Evolutionary conservation across 2,797 vertebrate species (phyloP).

Genomic region (Sternarchorhynchus goeldii): DNA sequence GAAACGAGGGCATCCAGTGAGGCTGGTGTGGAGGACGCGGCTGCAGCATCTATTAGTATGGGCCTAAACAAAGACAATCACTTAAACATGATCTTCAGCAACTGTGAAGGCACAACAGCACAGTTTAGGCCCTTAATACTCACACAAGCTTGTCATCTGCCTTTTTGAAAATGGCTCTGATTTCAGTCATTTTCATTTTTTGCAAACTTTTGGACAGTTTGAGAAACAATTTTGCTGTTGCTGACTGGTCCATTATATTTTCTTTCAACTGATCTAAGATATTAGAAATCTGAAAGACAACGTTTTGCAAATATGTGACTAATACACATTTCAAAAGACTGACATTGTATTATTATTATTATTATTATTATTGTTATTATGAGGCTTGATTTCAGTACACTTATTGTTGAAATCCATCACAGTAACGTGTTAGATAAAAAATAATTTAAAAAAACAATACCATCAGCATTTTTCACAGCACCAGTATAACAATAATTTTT

Average conservation of each 20-base stretch:
- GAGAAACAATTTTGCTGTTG: slow-evolving; percentile 6
- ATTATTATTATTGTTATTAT: neutral
- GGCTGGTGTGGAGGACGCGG: slow-evolving; percentile 39
- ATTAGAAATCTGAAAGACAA: slow-evolving; percentile 32
- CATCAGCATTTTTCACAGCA: neutral
- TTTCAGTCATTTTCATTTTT: slow-evolving; percentile 15
- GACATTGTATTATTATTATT: neutral
- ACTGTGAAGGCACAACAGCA: neutral
- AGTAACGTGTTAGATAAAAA: neutral
- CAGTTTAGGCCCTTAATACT: neutral
- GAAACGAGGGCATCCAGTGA: slow-evolving; percentile 36
- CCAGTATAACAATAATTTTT: neutral
- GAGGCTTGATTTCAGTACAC: no score
- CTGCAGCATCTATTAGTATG: slow-evolving; percentile 32
- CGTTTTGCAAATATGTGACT: neutral
- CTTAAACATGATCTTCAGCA: neutral
- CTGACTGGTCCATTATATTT: slow-evolving; percentile 10
- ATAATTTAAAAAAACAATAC: neutral
- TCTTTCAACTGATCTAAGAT: slow-evolving; percentile 23
- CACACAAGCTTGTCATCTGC: slow-evolving; percentile 31
- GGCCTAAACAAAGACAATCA: neutral
- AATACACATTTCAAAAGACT: neutral
- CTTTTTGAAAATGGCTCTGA: slow-evolving; percentile 21
- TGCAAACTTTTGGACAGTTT: slow-evolving; percentile 13
- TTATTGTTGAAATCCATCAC: slow-evolving; percentile 9